These are phyloP conservation scores for Aurelia sp. DNA, from an alignment of 30 jellyfish, hydroid and myxozoan species.

Conservation along the genomic window DNA sequence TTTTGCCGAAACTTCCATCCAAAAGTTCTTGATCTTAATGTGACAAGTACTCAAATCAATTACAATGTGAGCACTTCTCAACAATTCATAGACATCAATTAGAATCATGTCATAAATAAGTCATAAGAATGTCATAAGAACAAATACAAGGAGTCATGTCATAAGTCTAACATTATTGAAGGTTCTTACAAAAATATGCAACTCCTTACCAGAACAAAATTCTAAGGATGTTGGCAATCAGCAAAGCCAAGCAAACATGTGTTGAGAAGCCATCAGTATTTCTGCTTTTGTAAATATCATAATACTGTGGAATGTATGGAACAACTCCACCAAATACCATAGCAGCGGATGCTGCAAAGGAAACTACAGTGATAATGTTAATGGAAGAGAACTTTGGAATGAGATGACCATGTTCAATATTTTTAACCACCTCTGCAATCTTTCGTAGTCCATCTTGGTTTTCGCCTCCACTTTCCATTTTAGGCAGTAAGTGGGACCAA, in stretches of 20 bases:
- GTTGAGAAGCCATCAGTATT: constrained; percentile 94
- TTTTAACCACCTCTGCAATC: constrained; percentile 69
- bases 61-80: no score
- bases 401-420: constrained; percentile 66
- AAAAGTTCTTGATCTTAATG: no score
- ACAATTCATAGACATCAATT: no score
- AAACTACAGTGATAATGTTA: constrained; percentile 71
- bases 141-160: no score
- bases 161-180: no score
- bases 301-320: constrained; percentile 95
- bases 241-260: constrained; percentile 90
- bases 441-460: constrained; percentile 25
- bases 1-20: no score
- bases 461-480: constrained; percentile 1
- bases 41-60: no score
- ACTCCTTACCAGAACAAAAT: constrained; percentile 86
- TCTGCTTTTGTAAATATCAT: constrained; percentile 75
- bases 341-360: constrained; percentile 98
- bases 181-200: no score
- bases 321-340: constrained; percentile 99
- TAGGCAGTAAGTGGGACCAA: no score
- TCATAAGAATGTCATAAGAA: no score
- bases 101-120: no score
- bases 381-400: constrained; percentile 83
- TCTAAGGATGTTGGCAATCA: constrained; percentile 90